Base-by-base conservation (phyloP, 1,140 invertebrate genomes). In the Microplitis demolitor region DNA sequence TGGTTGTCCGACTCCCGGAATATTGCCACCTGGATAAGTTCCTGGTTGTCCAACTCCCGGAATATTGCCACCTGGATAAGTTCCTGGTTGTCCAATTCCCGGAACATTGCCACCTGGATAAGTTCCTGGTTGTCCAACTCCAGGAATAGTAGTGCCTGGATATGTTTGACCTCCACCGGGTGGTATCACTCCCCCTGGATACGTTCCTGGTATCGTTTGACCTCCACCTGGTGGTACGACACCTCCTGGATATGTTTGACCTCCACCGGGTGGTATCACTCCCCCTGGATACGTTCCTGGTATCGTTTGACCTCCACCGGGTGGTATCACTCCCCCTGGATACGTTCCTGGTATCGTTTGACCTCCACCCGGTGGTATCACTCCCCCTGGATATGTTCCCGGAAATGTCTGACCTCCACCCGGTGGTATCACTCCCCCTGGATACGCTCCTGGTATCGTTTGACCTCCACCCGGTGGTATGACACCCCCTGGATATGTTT, bases 321-420 rank as follows among this genome's bases (percentile, higher is more conserved):
- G 6, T 50, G 45, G 24, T 34, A 66, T n/a, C 0, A 50, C 4
- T 31, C 37, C 62, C 8, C 62, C 62, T 24, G 37, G 62, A 45
- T 45, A 45, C 6, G 6, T 14, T 11, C 53, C 53, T 11, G 64
- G 37, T 24, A 2, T 24, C 31, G 14, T n/a, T 45, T 4, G 33
- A n/a, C 24, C 24, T 24, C 66, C 61, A 11, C 39, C 39, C 6
- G 39, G 39, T 50, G 69, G 73, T 45, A 67, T 24, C 0, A 71
- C 62, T 69, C 73, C 71, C n/a, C 74, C 78, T 9, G 78, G 74
- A 69, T 74, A 70, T 13, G 51, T 56, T 16, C 74, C 78, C 1
- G 78, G 74, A 69, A 73, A 70, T 13, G 51, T 56, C 8, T 33
- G 58, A 1, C 14, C 70, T 9, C 62, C 73, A 5, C 76, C 73